These are phyloP conservation scores for Charaxes varanes DNA, from an alignment of 1,140 invertebrate species.

Conservation along the genomic window DNA sequence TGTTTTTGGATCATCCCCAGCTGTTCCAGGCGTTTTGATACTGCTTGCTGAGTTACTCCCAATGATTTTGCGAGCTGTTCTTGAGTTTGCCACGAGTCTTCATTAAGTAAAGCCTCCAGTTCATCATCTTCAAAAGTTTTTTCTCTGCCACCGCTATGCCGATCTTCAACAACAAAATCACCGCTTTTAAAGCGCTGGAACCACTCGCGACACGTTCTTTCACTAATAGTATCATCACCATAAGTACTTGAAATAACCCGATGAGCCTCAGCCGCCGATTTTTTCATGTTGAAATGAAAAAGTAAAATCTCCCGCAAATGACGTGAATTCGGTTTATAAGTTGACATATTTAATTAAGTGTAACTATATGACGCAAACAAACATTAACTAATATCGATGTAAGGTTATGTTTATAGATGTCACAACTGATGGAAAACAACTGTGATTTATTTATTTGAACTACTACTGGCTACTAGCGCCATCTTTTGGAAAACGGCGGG, in stretches of 20 bases:
- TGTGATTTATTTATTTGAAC: too few relatives aligned
- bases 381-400: too few relatives aligned
- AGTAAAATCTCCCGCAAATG: conserved; percentile 9
- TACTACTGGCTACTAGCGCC: too few relatives aligned
- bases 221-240: conserved; percentile 1
- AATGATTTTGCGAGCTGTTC: not conserved
- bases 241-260: not conserved
- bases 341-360: conserved; percentile 9
- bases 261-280: conserved; percentile 10
- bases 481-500: too few relatives aligned
- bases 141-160: conserved; percentile 5
- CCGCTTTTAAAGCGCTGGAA: conserved; percentile 13
- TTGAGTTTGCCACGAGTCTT: too few relatives aligned
- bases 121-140: too few relatives aligned
- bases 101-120: too few relatives aligned
- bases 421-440: too few relatives aligned
- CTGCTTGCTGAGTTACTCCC: not conserved
- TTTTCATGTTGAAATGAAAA: conserved; percentile 6
- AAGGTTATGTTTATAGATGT: too few relatives aligned
- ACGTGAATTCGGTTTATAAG: conserved; percentile 6
- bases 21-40: not conserved
- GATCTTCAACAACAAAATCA: conserved; percentile 11
- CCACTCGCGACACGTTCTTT: conserved; percentile 11
- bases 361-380: too few relatives aligned
- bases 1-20: conserved; percentile 1